Evolutionary conservation across 2,888 invertebrate species (phyloP).

Genomic region (Griposia aprilina): DNA sequence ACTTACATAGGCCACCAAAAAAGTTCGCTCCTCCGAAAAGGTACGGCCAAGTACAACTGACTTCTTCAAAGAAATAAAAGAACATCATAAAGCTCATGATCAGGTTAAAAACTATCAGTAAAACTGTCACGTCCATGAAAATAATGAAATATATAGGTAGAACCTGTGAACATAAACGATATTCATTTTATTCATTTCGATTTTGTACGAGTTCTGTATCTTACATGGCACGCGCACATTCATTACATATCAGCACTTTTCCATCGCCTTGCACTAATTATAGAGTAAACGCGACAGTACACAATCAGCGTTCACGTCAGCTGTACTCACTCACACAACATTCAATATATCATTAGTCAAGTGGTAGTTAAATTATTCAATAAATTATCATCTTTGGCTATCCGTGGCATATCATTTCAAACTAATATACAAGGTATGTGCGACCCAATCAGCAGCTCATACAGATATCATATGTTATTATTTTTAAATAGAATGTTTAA

Average conservation of each 20-base stretch:
- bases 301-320: not conserved
- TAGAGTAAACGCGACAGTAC: not conserved
- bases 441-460: not conserved
- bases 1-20: conserved; percentile 50
- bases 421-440: not conserved
- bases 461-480: not conserved
- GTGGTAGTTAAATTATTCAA: not conserved
- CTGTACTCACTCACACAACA: not conserved
- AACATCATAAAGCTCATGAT: conserved; percentile 23
- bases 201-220: not conserved
- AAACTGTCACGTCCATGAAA: conserved; percentile 36
- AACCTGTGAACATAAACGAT: conserved; percentile 24
- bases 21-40: conserved; percentile 33
- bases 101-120: conserved; percentile 32
- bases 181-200: not conserved
- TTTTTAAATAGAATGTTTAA: not conserved
- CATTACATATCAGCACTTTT: not conserved
- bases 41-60: conserved; percentile 17
- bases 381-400: not conserved
- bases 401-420: not conserved
- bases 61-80: not conserved
- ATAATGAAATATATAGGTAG: not conserved
- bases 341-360: not conserved
- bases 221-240: not conserved
- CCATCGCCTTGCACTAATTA: not conserved